Percentiles rank a stretch among this genome's conserved stretches.
These are phyloP conservation scores for Gobiocypris rarus DNA, from an alignment of 2,113 vertebrate species.

Conservation along the genomic window DNA sequence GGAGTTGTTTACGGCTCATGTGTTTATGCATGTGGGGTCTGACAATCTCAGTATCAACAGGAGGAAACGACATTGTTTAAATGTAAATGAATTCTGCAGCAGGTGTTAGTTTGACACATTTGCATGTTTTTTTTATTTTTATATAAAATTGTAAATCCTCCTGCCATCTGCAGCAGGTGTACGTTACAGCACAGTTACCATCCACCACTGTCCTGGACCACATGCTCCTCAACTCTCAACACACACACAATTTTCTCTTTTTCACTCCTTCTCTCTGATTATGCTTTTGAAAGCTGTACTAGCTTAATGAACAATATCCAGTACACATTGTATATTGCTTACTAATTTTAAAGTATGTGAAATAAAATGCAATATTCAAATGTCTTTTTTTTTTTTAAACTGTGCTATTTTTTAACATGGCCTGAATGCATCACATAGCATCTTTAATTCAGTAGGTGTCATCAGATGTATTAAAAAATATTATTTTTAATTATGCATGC, in stretches of 20 bases:
- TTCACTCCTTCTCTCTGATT: background rate
- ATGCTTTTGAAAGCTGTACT: background rate
- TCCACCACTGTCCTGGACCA: conserved; percentile 22
- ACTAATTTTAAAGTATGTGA: background rate
- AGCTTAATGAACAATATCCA: background rate
- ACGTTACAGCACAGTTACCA: conserved; percentile 23
- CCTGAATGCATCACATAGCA: background rate
- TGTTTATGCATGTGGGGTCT: conserved; percentile 10
- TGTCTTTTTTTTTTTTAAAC: background rate
- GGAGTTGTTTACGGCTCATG: background rate
- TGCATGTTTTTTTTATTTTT: background rate
- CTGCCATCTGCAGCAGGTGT: conserved; percentile 51
- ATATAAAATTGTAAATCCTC: conserved; percentile 35
- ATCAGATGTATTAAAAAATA: no score
- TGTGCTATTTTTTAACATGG: no score
- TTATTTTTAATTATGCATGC: background rate
- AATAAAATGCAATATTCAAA: background rate
- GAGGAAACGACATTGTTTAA: conserved; percentile 47
- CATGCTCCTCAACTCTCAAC: conserved; percentile 10
- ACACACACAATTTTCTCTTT: background rate
- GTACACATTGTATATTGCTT: background rate
- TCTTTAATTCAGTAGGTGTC: background rate
- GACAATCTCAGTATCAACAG: background rate
- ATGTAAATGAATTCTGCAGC: conserved; percentile 47
- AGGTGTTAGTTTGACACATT: conserved; percentile 38